A percentile compares a stretch with the other conserved stretches of the same genome.
Conservation (phyloP, 2,888 invertebrate genomes). For the Ferrisia virgata region DNA sequence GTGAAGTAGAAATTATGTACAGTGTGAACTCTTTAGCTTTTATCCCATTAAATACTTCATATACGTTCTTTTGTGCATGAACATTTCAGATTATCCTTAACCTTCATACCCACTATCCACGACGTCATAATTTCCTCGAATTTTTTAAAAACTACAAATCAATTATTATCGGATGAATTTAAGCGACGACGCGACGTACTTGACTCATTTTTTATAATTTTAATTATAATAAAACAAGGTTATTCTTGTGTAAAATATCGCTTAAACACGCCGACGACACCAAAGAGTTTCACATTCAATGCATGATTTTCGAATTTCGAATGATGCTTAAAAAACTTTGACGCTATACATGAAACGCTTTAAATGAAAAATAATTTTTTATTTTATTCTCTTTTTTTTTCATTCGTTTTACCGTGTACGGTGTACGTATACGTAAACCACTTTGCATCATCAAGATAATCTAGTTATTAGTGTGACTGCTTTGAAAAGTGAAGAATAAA, state of each 20-base stretch:
- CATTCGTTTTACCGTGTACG: too few relatives aligned
- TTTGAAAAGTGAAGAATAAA: background rate
- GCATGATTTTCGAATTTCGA: background rate
- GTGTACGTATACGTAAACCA: background rate
- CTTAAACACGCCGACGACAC: background rate
- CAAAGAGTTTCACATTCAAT: background rate
- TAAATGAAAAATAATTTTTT: background rate
- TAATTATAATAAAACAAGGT: background rate
- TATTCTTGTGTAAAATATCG: background rate
- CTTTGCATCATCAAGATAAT: background rate
- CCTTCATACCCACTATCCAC: background rate
- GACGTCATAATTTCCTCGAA: background rate
- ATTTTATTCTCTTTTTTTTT: background rate
- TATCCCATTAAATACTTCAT: slow-evolving; percentile 21
- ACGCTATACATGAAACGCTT: background rate
- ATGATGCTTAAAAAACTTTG: background rate
- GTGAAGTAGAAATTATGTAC: slow-evolving; percentile 17
- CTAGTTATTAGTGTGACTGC: background rate
- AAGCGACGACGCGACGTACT: background rate
- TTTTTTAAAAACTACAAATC: background rate
- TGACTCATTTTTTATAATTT: background rate
- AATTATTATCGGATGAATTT: background rate
- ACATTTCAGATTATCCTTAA: slow-evolving; percentile 19
- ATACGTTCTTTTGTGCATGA: background rate
- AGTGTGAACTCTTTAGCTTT: slow-evolving; percentile 4